phyloP scores from a whole-genome alignment of 1,140 invertebrate genomes.

The Mercenaria mercenaria region DNA sequence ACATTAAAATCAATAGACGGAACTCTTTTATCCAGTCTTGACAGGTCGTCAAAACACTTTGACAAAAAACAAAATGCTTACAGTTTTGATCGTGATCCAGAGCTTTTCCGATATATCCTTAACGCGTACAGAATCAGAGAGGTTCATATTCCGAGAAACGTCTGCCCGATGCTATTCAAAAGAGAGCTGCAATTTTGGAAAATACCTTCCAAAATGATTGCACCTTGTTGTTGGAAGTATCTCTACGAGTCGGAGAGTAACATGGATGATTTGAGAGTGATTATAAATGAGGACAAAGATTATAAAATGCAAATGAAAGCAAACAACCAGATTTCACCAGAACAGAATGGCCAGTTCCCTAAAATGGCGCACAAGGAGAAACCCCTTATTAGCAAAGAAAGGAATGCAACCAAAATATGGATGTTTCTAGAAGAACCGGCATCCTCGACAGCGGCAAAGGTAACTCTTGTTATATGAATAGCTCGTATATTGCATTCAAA shows the following conservation, averaged over 20 bases:
- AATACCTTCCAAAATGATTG: neutral
- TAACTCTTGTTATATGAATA: no score
- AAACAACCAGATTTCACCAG: neutral
- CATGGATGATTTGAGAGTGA: neutral
- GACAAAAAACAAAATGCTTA: neutral
- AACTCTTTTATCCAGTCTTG: no score
- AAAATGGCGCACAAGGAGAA: neutral
- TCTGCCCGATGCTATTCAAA: neutral
- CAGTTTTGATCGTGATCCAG: conserved; percentile 5
- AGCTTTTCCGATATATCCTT: neutral
- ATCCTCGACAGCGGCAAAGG: conserved; percentile 10
- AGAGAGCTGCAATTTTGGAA: conserved; percentile 19
- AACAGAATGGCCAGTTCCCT: neutral
- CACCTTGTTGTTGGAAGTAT: conserved; percentile 39
- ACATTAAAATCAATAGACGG: no score
- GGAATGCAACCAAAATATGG: neutral
- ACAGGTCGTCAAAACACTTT: neutral
- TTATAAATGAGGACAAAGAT: neutral
- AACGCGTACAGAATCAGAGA: neutral
- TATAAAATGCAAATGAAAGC: neutral
- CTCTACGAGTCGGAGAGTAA: neutral
- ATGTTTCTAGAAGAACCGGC: conserved; percentile 10
- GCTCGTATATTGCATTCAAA: no score
- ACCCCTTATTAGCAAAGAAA: no score
- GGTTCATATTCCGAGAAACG: neutral